Evolutionary conservation across 2,797 vertebrate species (phyloP), one percentile per base, ranked within the genome.

Genomic region (Pangasius mekongensis): DNA sequence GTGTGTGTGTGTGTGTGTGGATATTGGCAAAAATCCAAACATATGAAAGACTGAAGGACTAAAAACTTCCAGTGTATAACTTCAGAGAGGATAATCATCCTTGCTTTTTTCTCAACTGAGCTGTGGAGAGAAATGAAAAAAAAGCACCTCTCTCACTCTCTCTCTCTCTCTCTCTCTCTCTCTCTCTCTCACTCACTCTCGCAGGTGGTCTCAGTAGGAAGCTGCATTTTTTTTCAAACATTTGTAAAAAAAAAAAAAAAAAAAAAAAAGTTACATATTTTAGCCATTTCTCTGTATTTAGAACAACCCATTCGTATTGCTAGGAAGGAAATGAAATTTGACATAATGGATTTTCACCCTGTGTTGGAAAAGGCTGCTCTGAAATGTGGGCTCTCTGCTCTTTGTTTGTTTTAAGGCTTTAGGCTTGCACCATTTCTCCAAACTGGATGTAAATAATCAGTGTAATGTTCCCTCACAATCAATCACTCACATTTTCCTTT

Each of bases 261-360:
- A 39, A 9, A 27, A 43, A 36, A 81, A 43, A 82, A 43, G 0
- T 43, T 91, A 90, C 93, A 94, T 94, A 94, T 80, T 95, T 95
- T 94, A 92, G 92, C 94, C 91, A 92, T 94, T 95, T 96, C 94
- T 94, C 92, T 93, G 85, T 94, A 90, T 95, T 96, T 92, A 91
- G 92, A 94, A 92, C 87, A 91, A 87, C 92, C 93, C 95, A 94
- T 95, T 96, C 94, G 93, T 94, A 83, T 95, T 96, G 93, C 93
- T 92, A 88, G 77, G 78, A 93, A 96, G 96, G 95, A 97, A 96
- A 96, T 96, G 87, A 94, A 94, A 95, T 96, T 96, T 96, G 95
- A 96, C 96, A 96, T 96, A 96, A 96, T 96, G 95, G 94, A 95
- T 95, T 96, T 96, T 94, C 93, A 89, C 94, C 92, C 94, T 90